Base-by-base conservation (phyloP, 2,113 vertebrate species). In the Serilophus lunatus region DNA sequence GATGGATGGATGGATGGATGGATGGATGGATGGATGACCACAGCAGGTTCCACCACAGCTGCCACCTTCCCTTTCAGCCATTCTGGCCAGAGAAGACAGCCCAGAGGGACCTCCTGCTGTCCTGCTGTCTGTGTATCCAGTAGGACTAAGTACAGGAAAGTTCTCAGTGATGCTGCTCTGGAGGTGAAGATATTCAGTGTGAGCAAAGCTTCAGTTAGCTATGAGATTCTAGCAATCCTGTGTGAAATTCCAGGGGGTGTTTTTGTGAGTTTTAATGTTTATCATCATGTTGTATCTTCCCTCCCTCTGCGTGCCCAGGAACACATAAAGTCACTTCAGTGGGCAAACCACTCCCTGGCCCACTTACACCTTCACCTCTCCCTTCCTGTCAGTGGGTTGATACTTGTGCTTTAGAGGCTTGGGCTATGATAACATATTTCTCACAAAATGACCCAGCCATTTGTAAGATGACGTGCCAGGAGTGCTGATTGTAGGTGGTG, bases 231-330 rank as follows among this genome's bases (percentile, higher is more conserved):
- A n/a, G 20, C 40, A 65, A 54, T 38, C 5, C 24, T 5, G 3
- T 61, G 75, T 80, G 74, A 84, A 82, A 76, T 76, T 60, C 24
- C 69, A 40, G 29, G 18, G 33, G 3, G 3, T 3, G 26, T 28
- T 57, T 31, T 33, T 64, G 23, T 70, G 74, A 49, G 14, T 20
- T 74, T 42, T 59, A 63, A 33, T 60, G 25, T 50, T 94, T 54
- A 5, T 63, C 2, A 1, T 75, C 38, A 4, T 16, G 12, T 16
- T 44, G 18, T 47, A 56, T 65, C 3, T 17, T 56, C 38, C 29
- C 17, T 61, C 25, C 15, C 8, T 3, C 7, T 4, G 23, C 0
- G 0, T 0, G 0, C 11, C 8, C 36, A 50, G 22, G 57, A 84
- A 49, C 28, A 57, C 28, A 35, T 64, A 33, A 76, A 69, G 47